These are phyloP conservation scores for Acronicta aceris DNA, from an alignment of 2,888 invertebrate genomes.

Conservation along the genomic window DNA sequence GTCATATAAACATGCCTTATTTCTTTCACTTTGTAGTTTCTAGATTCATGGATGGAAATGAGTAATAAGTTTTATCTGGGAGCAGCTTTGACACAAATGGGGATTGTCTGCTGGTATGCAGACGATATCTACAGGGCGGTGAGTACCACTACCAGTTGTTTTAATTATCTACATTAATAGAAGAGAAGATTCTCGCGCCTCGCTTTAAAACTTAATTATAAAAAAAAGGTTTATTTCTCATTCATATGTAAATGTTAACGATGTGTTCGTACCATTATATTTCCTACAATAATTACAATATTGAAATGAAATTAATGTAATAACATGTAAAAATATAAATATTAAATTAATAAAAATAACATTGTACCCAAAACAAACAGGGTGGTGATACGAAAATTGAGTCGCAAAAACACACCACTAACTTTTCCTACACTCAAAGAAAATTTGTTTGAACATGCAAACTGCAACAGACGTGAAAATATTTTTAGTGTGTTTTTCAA, in stretches of 20 bases:
- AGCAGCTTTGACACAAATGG: conserved; percentile 78
- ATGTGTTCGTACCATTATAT: no score
- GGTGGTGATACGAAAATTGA: conserved; percentile 27
- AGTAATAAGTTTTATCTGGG: conserved; percentile 80
- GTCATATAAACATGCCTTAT: no score
- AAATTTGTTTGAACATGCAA: conserved; percentile 31
- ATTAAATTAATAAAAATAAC: not conserved
- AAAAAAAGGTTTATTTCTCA: no score
- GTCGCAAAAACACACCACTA: conserved; percentile 15
- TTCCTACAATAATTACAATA: no score
- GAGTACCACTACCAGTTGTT: conserved; percentile 1
- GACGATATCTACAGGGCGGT: conserved; percentile 80
- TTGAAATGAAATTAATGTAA: no score
- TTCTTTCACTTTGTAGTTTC: conserved; percentile 62
- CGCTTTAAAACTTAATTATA: no score
- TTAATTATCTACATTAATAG: no score
- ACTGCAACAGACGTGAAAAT: conserved; percentile 14
- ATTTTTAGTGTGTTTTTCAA: conserved; percentile 31
- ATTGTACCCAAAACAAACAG: conserved; percentile 19
- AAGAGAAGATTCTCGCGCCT: no score
- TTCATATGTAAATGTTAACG: no score
- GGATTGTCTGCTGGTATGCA: conserved; percentile 81
- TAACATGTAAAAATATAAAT: no score
- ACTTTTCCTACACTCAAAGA: conserved; percentile 16
- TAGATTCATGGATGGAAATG: conserved; percentile 78